These are phyloP conservation scores for Montipora sp. DNA, from an alignment of 64 coral and sea anemone genomes.

Conservation along the genomic window DNA sequence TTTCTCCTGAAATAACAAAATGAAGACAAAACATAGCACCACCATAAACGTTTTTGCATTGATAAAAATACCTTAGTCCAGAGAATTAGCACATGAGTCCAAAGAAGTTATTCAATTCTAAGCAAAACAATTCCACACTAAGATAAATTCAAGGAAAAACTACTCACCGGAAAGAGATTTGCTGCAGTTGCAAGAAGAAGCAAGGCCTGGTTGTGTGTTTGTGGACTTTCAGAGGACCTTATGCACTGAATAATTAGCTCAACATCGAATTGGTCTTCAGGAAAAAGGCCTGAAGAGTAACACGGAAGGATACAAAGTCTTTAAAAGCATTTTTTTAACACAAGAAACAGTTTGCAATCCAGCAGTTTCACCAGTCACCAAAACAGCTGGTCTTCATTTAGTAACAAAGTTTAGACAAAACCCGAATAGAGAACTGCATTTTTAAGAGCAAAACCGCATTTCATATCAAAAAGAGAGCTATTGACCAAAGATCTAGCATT, in stretches of 20 bases:
- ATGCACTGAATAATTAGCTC: conserved; percentile 97
- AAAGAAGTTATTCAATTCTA: background rate
- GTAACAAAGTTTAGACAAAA: too few relatives aligned
- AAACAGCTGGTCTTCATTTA: too few relatives aligned
- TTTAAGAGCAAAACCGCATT: too few relatives aligned
- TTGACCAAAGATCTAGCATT: too few relatives aligned
- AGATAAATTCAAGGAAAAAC: too few relatives aligned
- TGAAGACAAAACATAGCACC: background rate
- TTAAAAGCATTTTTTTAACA: too few relatives aligned
- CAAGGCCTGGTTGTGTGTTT: conserved; percentile 94
- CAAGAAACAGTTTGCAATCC: too few relatives aligned
- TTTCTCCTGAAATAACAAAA: conserved; percentile 74
- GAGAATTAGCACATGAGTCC: background rate
- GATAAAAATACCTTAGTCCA: too few relatives aligned
- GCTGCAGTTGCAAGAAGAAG: conserved; percentile 82
- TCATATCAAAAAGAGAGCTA: too few relatives aligned
- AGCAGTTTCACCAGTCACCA: too few relatives aligned
- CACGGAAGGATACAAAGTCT: background rate
- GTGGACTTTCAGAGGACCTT: conserved; percentile 95
- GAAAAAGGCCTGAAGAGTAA: conserved; percentile 65
- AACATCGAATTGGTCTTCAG: conserved; percentile 94
- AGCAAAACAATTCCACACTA: background rate
- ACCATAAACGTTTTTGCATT: background rate
- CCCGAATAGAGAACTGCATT: too few relatives aligned
- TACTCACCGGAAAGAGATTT: conserved; percentile 90